These are phyloP conservation scores for Galerucella nymphaeae DNA, from an alignment of 2,888 invertebrate genomes.

Conservation along the genomic window DNA sequence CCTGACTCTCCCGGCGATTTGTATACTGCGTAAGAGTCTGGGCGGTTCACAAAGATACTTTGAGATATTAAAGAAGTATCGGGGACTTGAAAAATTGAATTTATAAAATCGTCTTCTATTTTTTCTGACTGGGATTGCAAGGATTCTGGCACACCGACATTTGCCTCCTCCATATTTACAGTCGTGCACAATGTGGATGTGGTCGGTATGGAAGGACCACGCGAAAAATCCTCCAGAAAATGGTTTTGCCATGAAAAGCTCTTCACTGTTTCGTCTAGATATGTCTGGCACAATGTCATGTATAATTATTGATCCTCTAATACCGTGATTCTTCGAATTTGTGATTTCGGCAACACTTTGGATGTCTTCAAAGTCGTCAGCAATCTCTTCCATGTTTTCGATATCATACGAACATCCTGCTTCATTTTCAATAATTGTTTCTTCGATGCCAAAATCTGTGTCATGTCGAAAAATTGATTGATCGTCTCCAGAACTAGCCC, in stretches of 20 bases:
- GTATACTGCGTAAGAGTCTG: not conserved
- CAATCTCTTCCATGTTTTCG: no score
- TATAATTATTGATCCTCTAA: no score
- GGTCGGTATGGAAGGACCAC: slow-evolving; percentile 23
- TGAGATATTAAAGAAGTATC: slow-evolving; percentile 23
- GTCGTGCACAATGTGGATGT: slow-evolving; percentile 20
- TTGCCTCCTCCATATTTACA: slow-evolving; percentile 11
- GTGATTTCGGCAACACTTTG: no score
- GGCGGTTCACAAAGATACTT: slow-evolving; percentile 19
- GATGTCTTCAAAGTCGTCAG: no score
- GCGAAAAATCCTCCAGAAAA: slow-evolving; percentile 14
- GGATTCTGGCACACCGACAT: slow-evolving; percentile 22
- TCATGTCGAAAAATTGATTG: no score
- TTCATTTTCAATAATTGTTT: no score
- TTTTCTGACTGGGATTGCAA: slow-evolving; percentile 8
- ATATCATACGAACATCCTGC: no score
- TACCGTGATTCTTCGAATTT: no score
- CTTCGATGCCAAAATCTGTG: no score
- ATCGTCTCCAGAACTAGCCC: no score
- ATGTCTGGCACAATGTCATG: no score
- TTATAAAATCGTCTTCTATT: slow-evolving; percentile 11
- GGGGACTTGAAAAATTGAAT: not conserved
- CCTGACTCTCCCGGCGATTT: slow-evolving; percentile 21
- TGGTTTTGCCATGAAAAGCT: slow-evolving; percentile 6
- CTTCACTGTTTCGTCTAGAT: not conserved